A percentile compares a stretch with the other conserved stretches of the same genome.
phyloP scores from a whole-genome alignment of 2,797 vertebrate genomes.

The Cercopithecus mitis region DNA sequence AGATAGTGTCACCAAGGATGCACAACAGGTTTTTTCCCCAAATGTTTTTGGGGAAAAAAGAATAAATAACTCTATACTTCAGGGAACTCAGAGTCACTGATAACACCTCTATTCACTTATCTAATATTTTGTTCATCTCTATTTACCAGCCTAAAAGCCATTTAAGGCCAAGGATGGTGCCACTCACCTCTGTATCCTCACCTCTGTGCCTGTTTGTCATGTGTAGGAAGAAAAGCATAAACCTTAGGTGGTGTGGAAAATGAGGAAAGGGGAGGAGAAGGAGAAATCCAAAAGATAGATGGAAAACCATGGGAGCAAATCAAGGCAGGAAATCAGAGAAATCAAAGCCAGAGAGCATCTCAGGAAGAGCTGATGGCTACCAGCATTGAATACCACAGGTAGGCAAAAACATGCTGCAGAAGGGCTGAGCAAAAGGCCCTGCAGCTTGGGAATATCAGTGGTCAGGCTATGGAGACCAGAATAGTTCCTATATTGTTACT shows the following conservation, averaged over 20 bases:
- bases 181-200: background rate
- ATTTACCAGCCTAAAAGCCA: background rate
- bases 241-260: background rate
- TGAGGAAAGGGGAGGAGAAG: background rate
- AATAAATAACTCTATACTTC: background rate
- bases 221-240: background rate
- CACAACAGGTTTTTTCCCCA: accelerated
- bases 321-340: background rate
- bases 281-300: background rate
- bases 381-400: background rate
- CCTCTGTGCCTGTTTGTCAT: background rate
- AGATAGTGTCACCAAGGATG: background rate
- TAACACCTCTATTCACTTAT: too few species aligned
- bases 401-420: background rate
- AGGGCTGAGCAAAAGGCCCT: background rate
- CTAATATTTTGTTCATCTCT: background rate
- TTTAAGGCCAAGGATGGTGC: background rate
- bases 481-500: background rate
- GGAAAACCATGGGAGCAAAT: background rate
- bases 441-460: accelerated
- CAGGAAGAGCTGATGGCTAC: background rate
- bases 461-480: background rate
- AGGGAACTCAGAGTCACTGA: background rate
- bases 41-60: background rate
- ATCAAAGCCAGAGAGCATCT: background rate